Evolutionary conservation across 2,888 invertebrate species (phyloP), one percentile per base, ranked within the genome.

Genomic region (Cephalotes varians): DNA sequence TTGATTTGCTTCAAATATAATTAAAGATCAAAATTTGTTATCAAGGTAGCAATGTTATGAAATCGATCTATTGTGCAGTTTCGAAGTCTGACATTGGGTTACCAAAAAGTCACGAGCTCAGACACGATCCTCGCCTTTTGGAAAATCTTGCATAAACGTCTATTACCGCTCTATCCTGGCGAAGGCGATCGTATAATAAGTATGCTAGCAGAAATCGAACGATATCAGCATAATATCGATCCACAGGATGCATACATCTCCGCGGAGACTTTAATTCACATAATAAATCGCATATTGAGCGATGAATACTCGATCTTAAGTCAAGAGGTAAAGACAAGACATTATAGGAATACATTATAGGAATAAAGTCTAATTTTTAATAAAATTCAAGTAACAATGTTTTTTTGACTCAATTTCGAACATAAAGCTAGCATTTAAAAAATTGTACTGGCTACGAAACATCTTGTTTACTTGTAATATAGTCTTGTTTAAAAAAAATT

Each of bases 301-400:
- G 96, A 96, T 89, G 96, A 96, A 47, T 95, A 96, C 90, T 96
- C 97, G 15, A 96, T 98, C 89, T 95, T 97, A 84, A 96, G 96
- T 94, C 96, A 97, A 94, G 96, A 97, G 96, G 98, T 98, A 93
- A 94, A 95, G 9, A 56, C 3, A 9, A 51, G 9, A 56, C 3
- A 9, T 37, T 34, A 3, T 37, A 51, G 28, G 34, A 40, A 6
- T 93, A 10, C 1, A 18, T 64, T 40, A 15, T 51, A 71, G 12
- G 12, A 83, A 81, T 62, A 54, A 21, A 21, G 12, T 1, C 15
- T 71, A 21, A 25, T 31, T 51, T 28, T 62, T 4, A 51, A 28
- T 5, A 65, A 73, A 9, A 40, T 44, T 69, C 21, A n/a, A 69
- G 34, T 51, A 51, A 51, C n/a, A 34, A 25, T 6, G 3, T 51